Evolutionary conservation across 35 echinoderm and acorn worm genomes (phyloP), one percentile per base, ranked within the genome.

Genomic region (Patiria miniata): DNA sequence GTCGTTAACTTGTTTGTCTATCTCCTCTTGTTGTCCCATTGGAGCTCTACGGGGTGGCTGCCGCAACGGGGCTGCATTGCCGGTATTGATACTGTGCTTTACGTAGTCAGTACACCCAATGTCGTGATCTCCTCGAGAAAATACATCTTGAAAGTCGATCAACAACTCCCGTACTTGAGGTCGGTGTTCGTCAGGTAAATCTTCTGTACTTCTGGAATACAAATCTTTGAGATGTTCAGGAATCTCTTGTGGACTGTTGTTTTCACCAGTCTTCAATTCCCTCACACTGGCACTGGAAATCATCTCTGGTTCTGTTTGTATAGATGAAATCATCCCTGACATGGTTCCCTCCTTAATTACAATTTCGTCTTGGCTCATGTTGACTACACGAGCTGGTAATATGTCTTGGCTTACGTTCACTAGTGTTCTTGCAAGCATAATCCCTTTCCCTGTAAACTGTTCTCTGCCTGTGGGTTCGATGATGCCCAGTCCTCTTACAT

Each of bases 91-190:
- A 1, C 26, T 16, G 40, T 86, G 83, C 18, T 57, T n/a, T 1
- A 87, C 77, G 33, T 8, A 0, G 23, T 78, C 54, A 28, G 86
- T 87, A 2, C 47, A 7, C 0, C 86, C 86, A 37, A 87, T 79
- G 51, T 87, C 86, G 8, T 52, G 2, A 8, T 79, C 73, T 0
- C 69, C 68, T 14, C 8, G 29, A 4, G 86, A 87, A 40, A 87
- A 87, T 19, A 87, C 65, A 38, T 89, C 87, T 32, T 89, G 77
- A 21, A 40, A 81, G 0, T 89, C 78, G 0, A 1, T 38, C 53
- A 89, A 21, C 22, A 89, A 17, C 7, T 60, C 39, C 7, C 8
- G 32, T 16, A 89, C 52, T 39, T 37, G 5, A 34, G 1, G 26
- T 14, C 15, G 37, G 6, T 59, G 33, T 14, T 36, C 6, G 1